Conservation (phyloP, 2,797 vertebrate species). For the Allobates femoralis region DNA sequence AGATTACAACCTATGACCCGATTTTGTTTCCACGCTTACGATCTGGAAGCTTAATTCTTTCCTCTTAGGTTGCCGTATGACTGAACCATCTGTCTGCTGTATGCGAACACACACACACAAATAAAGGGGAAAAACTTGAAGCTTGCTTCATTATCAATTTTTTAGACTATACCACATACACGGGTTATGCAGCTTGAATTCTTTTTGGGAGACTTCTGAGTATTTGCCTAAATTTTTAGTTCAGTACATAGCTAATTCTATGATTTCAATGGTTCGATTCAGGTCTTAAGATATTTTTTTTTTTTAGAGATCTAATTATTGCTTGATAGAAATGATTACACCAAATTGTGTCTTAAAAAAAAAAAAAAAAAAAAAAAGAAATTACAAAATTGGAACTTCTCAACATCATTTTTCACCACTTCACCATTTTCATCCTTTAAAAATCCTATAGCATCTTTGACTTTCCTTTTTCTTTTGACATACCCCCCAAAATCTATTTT, state of each 20-base stretch:
- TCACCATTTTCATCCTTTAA: too few species aligned
- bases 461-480: too few species aligned
- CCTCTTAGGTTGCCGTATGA: background rate
- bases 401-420: too few species aligned
- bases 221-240: conserved; percentile 26
- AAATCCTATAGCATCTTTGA: too few species aligned
- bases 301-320: background rate
- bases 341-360: background rate
- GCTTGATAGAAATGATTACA: background rate
- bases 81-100: conserved; percentile 18
- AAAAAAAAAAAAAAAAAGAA: too few species aligned
- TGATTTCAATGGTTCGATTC: conserved; percentile 13
- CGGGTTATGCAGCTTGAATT: conserved; percentile 22
- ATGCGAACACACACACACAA: too few species aligned
- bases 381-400: too few species aligned
- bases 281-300: background rate
- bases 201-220: conserved; percentile 34
- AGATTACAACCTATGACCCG: conserved; percentile 3
- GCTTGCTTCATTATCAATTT: background rate
- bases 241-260: background rate
- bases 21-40: background rate
- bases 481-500: too few species aligned
- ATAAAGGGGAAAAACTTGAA: background rate
- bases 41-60: background rate
- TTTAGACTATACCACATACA: background rate